Evolutionary conservation across 2,113 vertebrate genomes (phyloP), one percentile per base, ranked within the genome.

Genomic region (Phoxinus phoxinus): DNA sequence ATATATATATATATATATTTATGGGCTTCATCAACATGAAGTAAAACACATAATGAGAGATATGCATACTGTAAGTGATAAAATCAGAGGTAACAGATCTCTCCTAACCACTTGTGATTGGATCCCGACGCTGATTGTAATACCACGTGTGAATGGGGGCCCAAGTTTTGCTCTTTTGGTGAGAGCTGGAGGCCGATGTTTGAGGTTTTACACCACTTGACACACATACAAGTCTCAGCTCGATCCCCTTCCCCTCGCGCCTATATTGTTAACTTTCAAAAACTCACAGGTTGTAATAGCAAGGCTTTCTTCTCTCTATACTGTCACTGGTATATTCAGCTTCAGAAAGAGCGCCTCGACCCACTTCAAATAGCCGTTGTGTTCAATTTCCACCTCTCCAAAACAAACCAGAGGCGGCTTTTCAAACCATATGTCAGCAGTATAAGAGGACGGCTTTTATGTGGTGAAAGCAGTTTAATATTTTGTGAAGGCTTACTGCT

Each of bases 391-490:
- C 65, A 75, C 61, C 75, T 74, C 46, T 81, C 75, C 80, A 90
- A 89, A 89, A 81, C 83, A 88, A 84, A 86, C 82, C 82, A 81
- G 41, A 85, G 61, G 74, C 30, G 35, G 41, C 74, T 86, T 89
- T 84, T 88, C 74, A 71, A 85, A 59, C 80, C 77, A 83, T 84
- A 84, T 88, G 83, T 86, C 80, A 81, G 75, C 76, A 76, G 77
- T 58, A 78, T 27, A 17, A 65, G 79, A 63, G 27, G 32, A 85
- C 72, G 27, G 83, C 75, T 86, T 87, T 87, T 87, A 85, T 87
- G 83, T 81, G 79, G 87, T 88, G 84, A 87, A 88, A 71, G 85
- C 83, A 81, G 81, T 76, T 87, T 83, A 87, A 88, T 88, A 85
- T 85, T 56, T 85, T 79, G 58, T 86, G 76, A 84, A 80, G 67